Conservation (phyloP, 1,140 invertebrate species). For the Oncopodura yosiiana region DNA sequence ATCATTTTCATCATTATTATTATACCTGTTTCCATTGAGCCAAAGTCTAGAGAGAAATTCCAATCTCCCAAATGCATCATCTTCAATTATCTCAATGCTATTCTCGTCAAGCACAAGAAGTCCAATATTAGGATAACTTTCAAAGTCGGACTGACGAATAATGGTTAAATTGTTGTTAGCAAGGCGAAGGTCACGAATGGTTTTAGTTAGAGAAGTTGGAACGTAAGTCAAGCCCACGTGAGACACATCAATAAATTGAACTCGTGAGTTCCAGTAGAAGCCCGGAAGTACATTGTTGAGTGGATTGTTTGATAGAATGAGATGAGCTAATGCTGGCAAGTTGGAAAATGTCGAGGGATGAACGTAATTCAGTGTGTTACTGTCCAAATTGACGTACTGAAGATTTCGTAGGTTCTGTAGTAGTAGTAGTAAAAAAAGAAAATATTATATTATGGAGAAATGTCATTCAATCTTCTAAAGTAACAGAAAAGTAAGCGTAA, state of each 20-base stretch:
- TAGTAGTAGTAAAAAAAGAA: background rate
- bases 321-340: slow-evolving; percentile 61
- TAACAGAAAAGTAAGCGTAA: too few species aligned
- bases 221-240: slow-evolving; percentile 65
- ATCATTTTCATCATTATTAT: too few species aligned
- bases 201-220: slow-evolving; percentile 71
- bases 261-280: slow-evolving; percentile 50
- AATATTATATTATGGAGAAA: too few species aligned
- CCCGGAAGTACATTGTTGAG: slow-evolving; percentile 53
- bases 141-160: slow-evolving; percentile 72
- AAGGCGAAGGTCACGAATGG: slow-evolving; percentile 65
- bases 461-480: too few species aligned
- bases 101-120: slow-evolving; percentile 73
- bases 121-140: slow-evolving; percentile 74
- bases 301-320: slow-evolving; percentile 61
- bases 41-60: slow-evolving; percentile 68
- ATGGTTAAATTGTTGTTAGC: slow-evolving; percentile 62
- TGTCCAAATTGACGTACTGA: slow-evolving; percentile 67
- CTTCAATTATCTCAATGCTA: slow-evolving; percentile 62
- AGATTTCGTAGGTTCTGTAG: slow-evolving; percentile 51
- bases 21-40: slow-evolving; percentile 61
- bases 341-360: slow-evolving; percentile 61
- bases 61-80: slow-evolving; percentile 71
- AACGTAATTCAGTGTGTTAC: slow-evolving; percentile 59
- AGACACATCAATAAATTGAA: slow-evolving; percentile 72